phyloP scores from a whole-genome alignment of 2,797 vertebrate species.

The Cryptoblepharus egeriae region DNA sequence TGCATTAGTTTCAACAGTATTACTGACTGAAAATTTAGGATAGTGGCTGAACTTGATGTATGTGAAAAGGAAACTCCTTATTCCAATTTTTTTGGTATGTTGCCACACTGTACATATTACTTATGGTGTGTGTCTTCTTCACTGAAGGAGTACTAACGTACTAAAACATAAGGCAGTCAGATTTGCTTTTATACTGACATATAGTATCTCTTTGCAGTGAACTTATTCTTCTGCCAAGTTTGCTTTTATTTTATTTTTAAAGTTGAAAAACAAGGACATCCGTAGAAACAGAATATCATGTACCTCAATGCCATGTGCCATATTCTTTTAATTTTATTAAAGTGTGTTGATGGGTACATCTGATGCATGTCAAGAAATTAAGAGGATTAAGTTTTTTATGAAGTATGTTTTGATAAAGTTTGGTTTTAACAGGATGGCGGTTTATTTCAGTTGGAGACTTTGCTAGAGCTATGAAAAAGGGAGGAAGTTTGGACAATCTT shows the following conservation, averaged over 20 bases:
- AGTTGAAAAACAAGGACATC: conserved; percentile 59
- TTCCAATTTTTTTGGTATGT: conserved; percentile 34
- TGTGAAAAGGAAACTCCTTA: conserved; percentile 58
- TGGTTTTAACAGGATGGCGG: conserved; percentile 11
- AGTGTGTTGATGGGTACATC: conserved; percentile 53
- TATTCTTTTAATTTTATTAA: conserved; percentile 59
- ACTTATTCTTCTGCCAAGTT: conserved; percentile 30
- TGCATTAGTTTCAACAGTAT: conserved; percentile 46
- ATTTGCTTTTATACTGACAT: conserved; percentile 53
- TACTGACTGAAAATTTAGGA: conserved; percentile 60
- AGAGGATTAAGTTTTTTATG: conserved; percentile 25
- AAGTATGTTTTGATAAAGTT: conserved; percentile 20
- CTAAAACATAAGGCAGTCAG: conserved; percentile 13
- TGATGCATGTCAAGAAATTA: background rate
- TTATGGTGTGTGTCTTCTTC: too few species aligned
- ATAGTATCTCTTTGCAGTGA: background rate
- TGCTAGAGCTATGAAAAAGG: background rate
- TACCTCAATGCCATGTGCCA: conserved; percentile 35
- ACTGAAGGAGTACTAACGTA: background rate
- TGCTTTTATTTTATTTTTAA: conserved; percentile 57
- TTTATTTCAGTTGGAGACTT: conserved; percentile 39
- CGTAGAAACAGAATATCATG: conserved; percentile 67
- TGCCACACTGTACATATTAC: conserved; percentile 36
- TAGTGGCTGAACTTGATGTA: conserved; percentile 52
- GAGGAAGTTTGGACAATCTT: conserved; percentile 30